Evolutionary conservation across 2,888 invertebrate species (phyloP), one percentile per base, ranked within the genome.

Genomic region (Netelia inedita): DNA sequence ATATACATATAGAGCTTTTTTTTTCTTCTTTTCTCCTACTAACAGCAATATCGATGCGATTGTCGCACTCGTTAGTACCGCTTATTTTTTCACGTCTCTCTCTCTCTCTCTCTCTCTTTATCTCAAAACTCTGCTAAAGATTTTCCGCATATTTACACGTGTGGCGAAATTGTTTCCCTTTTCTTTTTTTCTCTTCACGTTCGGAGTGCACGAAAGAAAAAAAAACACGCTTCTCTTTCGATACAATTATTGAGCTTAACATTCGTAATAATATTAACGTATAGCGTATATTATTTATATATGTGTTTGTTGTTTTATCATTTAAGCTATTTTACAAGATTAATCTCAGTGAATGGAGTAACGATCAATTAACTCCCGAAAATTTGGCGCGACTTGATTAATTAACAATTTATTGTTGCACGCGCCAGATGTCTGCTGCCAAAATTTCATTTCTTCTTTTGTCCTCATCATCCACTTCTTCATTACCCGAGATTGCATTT

Each of bases 201-300:
- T 43, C 53, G 63, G 41, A 19, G 59, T 68, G 59, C 46, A 46
- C 46, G 53, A 63, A 73, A 78, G 61, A 28, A 28, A 35, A 35
- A 35, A 35, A 35, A 5, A 35, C 35, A 6, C 50, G 71, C 82
- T 78, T 79, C 65, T 80, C 63, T 82, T 83, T 85, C 71, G 71
- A 83, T 88, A 81, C 65, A 87, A 89, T 89, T 88, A 85, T 88
- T 89, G 89, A 88, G 89, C 88, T 89, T 87, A 89, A 87, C 82
- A 86, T 88, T 89, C 82, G 76, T 85, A 85, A 71, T 85, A 84
- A 87, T 82, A 86, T 83, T 88, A 88, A 85, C 83, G 85, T 83
- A 88, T 71, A 84, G 78, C 85, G 63, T 74, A 74, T 69, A 79
- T 74, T 79, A 55, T 83, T 61, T 69, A 43, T 79, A 65, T 71